Percentiles rank a stretch among this genome's conserved stretches.
Evolutionary conservation across 2,113 vertebrate genomes (phyloP).

Genomic region (Eupsittula cactorum): DNA sequence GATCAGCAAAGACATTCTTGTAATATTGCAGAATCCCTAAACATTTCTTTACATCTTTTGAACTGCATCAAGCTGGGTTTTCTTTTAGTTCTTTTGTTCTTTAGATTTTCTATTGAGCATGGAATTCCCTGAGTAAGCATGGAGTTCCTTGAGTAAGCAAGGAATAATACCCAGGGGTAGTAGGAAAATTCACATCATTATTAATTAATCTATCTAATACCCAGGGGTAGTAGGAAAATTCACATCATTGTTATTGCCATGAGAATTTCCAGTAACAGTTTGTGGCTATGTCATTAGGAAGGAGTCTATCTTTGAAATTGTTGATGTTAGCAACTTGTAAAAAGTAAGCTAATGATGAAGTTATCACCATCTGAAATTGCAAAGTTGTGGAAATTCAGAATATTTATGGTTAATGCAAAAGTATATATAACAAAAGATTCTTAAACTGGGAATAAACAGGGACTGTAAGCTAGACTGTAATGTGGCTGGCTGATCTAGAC

Average conservation of each 20-base stretch:
- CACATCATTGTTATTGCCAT: background rate
- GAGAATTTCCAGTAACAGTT: background rate
- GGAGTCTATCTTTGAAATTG: background rate
- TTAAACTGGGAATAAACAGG: background rate
- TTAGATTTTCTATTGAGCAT: conserved; percentile 17
- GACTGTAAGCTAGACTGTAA: background rate
- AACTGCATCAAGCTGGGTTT: background rate
- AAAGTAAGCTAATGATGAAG: background rate
- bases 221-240: background rate
- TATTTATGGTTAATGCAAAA: background rate
- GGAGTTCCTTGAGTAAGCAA: too few species aligned
- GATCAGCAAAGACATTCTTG: conserved; percentile 17
- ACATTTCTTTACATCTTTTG: conserved; percentile 39
- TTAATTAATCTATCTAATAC: background rate
- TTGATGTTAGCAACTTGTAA: background rate
- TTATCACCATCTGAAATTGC: background rate
- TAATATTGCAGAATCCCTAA: conserved; percentile 4
- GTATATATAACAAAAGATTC: background rate
- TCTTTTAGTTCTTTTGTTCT: conserved; percentile 54
- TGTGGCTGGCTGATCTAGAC: background rate
- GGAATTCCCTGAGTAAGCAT: conserved; percentile 54
- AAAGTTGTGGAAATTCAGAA: background rate
- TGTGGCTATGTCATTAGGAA: background rate
- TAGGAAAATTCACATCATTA: conserved; percentile 5
- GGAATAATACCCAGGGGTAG: background rate